Conservation (phyloP, 2,113 vertebrate genomes). For the Equus przewalskii region DNA sequence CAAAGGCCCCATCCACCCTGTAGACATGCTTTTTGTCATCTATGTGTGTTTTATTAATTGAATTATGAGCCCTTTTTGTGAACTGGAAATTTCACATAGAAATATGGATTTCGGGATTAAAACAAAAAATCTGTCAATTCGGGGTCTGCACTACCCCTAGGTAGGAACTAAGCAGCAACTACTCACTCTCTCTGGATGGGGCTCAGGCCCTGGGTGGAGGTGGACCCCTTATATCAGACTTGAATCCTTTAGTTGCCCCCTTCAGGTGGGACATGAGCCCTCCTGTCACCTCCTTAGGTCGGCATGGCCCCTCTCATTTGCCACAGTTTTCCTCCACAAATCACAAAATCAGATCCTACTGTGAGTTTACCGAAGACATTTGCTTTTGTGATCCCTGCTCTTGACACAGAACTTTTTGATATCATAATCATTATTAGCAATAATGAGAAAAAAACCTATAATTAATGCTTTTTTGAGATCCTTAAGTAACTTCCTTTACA, state of each 20-base stretch:
- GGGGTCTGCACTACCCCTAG: not conserved
- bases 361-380: not conserved
- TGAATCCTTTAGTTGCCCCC: no score
- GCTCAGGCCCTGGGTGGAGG: not conserved
- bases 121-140: not conserved
- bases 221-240: not conserved
- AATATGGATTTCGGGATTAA: not conserved
- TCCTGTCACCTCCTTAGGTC: not conserved
- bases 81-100: slow-evolving; percentile 35
- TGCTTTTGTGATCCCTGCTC: not conserved
- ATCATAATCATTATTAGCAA: not conserved
- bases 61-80: not conserved
- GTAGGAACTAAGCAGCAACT: not conserved
- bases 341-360: not conserved
- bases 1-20: not conserved
- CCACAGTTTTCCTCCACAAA: not conserved
- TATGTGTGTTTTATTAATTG: not conserved
- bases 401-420: slow-evolving; percentile 27
- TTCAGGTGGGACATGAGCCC: not conserved
- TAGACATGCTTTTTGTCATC: not conserved
- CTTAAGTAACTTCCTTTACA: not conserved
- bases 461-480: not conserved
- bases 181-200: not conserved
- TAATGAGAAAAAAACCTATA: not conserved
- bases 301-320: not conserved